A percentile compares a stretch with the other conserved stretches of the same genome.
phyloP scores from a whole-genome alignment of 2,888 invertebrate species.

The Ophion obscuratus region DNA sequence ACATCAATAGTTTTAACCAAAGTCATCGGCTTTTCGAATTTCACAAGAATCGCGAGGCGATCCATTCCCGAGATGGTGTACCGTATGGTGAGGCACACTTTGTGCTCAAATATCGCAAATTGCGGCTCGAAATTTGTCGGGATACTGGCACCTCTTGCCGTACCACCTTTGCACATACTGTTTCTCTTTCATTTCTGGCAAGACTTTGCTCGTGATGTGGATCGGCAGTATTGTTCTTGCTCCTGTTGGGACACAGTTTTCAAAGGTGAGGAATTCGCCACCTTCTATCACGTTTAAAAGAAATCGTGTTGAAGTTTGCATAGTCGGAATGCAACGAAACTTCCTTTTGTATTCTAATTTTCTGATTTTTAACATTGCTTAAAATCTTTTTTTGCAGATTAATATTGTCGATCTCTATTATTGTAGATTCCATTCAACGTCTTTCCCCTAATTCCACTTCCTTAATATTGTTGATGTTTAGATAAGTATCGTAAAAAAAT shows the following conservation, averaged over 20 bases:
- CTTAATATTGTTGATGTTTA: too few species aligned
- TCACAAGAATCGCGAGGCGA: neutral
- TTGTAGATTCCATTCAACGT: too few species aligned
- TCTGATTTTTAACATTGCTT: too few species aligned
- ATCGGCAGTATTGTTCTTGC: slow-evolving; percentile 88
- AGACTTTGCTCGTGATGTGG: slow-evolving; percentile 88
- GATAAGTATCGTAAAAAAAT: too few species aligned
- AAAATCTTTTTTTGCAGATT: too few species aligned
- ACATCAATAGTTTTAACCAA: neutral
- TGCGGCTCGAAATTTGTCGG: slow-evolving; percentile 80
- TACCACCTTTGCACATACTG: slow-evolving; percentile 88
- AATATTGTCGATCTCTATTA: too few species aligned
- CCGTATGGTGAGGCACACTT: slow-evolving; percentile 76
- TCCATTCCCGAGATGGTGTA: slow-evolving; percentile 60
- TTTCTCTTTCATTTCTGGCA: slow-evolving; percentile 89
- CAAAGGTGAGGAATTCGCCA: slow-evolving; percentile 85
- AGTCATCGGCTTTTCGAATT: neutral
- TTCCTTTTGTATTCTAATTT: too few species aligned
- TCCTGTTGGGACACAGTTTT: slow-evolving; percentile 92
- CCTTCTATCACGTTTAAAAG: neutral
- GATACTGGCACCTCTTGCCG: slow-evolving; percentile 80
- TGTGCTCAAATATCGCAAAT: slow-evolving; percentile 77
- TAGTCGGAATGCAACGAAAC: neutral
- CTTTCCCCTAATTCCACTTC: too few species aligned
- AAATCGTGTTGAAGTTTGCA: neutral